Percentiles rank a stretch among this genome's conserved stretches.
Evolutionary conservation across 1,140 invertebrate genomes (phyloP).

Genomic region (Pseudachorutes palmiensis): DNA sequence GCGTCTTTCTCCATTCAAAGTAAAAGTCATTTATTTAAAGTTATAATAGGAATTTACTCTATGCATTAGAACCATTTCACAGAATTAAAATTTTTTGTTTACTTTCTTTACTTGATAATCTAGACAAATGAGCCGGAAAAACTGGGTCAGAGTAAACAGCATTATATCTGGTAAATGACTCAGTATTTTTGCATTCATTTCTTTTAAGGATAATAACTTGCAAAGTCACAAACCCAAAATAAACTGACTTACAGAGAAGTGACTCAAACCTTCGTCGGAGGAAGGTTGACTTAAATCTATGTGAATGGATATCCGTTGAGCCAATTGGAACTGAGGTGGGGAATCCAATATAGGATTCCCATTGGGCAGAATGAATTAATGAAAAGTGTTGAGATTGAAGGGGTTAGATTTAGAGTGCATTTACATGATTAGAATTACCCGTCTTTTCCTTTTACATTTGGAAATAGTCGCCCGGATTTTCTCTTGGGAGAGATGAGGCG

Average conservation of each 20-base stretch:
- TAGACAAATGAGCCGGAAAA: too few relatives aligned
- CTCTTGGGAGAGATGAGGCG: neutral
- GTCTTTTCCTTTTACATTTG: neutral
- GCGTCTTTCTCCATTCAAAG: constrained; percentile 7
- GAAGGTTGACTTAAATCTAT: too few relatives aligned
- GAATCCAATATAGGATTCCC: neutral
- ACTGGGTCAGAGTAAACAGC: neutral
- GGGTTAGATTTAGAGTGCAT: constrained; percentile 38
- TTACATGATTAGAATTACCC: constrained; percentile 39
- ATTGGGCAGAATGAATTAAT: constrained; percentile 16
- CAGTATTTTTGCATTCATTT: neutral
- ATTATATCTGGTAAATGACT: neutral
- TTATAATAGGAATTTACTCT: neutral
- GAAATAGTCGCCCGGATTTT: too few relatives aligned
- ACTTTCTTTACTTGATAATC: too few relatives aligned
- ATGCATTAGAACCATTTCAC: neutral
- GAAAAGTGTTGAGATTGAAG: constrained; percentile 28
- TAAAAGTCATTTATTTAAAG: neutral
- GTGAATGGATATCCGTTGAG: neutral
- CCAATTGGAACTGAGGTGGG: neutral
- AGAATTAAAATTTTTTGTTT: neutral
- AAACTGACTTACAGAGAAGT: too few relatives aligned
- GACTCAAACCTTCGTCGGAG: too few relatives aligned
- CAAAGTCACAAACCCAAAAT: neutral
- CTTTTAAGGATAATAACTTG: neutral